These are phyloP conservation scores for Nycticorax nycticorax DNA, from an alignment of 2,113 vertebrate species.

Conservation along the genomic window DNA sequence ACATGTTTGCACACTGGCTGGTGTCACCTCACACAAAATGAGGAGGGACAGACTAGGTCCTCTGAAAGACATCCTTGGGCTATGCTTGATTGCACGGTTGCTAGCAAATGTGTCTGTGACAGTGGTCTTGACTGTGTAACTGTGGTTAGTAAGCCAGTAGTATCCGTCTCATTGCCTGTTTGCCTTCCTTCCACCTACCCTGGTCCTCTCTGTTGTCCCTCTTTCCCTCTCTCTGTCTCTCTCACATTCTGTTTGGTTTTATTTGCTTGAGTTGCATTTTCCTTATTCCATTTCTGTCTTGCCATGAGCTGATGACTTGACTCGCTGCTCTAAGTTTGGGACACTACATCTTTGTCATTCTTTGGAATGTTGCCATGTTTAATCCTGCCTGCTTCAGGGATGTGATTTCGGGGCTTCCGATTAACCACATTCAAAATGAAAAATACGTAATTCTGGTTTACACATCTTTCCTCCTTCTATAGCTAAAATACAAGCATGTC, in stretches of 20 bases:
- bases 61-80: background rate
- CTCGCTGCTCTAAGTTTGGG: background rate
- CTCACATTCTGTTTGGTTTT: background rate
- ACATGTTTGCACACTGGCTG: accelerated
- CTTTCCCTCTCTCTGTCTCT: background rate
- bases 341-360: background rate
- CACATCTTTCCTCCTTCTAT: background rate
- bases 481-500: background rate
- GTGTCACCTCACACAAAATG: background rate
- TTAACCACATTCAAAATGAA: background rate
- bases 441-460: background rate
- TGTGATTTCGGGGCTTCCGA: background rate
- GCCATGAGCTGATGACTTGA: background rate
- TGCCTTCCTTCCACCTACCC: background rate
- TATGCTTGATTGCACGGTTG: background rate
- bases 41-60: accelerated
- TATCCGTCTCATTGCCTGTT: background rate
- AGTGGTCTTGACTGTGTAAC: background rate
- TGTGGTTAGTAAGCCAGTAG: background rate
- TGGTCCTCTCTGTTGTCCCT: background rate
- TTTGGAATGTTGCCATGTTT: background rate
- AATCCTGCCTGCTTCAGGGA: background rate
- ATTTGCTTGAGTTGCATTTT: background rate
- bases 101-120: background rate
- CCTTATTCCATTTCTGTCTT: background rate